phyloP scores from a whole-genome alignment of 2,113 vertebrate species.

The Dromiciops gliroides region DNA sequence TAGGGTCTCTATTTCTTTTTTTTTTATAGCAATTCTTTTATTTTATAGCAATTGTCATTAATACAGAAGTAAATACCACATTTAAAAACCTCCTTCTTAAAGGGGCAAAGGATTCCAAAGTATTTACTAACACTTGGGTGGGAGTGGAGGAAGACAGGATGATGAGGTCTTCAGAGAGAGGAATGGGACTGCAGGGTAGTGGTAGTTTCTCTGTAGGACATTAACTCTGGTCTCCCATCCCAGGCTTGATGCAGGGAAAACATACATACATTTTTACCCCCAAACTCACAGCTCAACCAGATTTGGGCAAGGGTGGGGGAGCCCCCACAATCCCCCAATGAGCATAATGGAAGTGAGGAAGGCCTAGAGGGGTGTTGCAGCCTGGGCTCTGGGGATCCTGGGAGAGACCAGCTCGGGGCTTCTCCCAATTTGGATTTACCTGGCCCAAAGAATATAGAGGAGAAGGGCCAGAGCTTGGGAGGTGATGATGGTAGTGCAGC shows the following conservation, averaged over 20 bases:
- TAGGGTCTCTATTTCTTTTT: constrained; percentile 16
- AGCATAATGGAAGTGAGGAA: constrained; percentile 1
- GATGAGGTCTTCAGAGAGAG: not conserved
- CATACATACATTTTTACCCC: not conserved
- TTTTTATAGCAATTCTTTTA: constrained; percentile 79
- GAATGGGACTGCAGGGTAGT: not conserved
- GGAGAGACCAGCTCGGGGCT: not conserved
- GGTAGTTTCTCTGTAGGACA: not conserved
- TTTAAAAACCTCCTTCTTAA: constrained; percentile 77
- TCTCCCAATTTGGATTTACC: not conserved
- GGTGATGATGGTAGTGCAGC: not conserved
- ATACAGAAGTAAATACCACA: constrained; percentile 82
- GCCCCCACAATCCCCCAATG: not conserved
- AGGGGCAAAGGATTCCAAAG: constrained; percentile 75
- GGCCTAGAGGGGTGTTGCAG: constrained; percentile 25
- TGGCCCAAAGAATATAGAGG: not conserved
- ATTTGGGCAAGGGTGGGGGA: not conserved
- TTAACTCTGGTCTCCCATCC: constrained; percentile 15
- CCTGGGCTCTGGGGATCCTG: not conserved
- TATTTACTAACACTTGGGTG: constrained; percentile 77
- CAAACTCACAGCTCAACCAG: constrained; percentile 44
- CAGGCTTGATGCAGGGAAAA: constrained; percentile 19
- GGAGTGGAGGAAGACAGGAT: not conserved
- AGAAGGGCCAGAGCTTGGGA: not conserved
- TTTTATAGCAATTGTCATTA: constrained; percentile 81